phyloP scores from a whole-genome alignment of 2,888 invertebrate genomes.

The Andricus quercusramuli region DNA sequence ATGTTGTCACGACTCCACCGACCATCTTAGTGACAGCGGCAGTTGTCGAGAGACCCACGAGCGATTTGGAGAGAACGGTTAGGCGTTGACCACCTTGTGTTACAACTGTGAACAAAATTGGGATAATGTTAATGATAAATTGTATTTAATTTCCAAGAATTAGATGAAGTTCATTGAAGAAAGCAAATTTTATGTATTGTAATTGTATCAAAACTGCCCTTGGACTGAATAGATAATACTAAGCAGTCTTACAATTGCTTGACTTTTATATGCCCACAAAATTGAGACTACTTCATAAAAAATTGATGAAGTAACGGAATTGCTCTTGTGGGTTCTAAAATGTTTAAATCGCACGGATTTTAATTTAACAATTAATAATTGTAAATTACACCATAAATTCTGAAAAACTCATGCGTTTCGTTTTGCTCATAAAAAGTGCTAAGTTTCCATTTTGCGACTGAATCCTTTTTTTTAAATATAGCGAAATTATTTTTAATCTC shows the following conservation, averaged over 20 bases:
- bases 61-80: conserved; percentile 81
- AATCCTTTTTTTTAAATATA: too few species aligned
- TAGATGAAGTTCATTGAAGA: not conserved
- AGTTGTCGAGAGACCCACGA: conserved; percentile 77
- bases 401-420: not conserved
- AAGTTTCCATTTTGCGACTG: too few species aligned
- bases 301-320: conserved; percentile 59
- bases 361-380: not conserved
- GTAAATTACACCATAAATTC: not conserved
- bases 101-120: conserved; percentile 77
- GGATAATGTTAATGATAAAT: conserved; percentile 40
- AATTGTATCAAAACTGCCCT: conserved; percentile 63
- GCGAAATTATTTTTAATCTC: too few species aligned
- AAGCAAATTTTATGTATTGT: not conserved
- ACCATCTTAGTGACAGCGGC: conserved; percentile 70
- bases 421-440: too few species aligned
- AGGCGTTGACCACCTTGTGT: conserved; percentile 82
- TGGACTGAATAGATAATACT: conserved; percentile 56
- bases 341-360: not conserved
- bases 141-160: not conserved
- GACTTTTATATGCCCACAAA: conserved; percentile 65
- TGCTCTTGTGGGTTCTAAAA: conserved; percentile 53
- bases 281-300: conserved; percentile 45
- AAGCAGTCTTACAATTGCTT: conserved; percentile 68
- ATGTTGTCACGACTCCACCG: conserved; percentile 68